Conservation (phyloP, 2,888 invertebrate genomes). For the Tenthredo notha region DNA sequence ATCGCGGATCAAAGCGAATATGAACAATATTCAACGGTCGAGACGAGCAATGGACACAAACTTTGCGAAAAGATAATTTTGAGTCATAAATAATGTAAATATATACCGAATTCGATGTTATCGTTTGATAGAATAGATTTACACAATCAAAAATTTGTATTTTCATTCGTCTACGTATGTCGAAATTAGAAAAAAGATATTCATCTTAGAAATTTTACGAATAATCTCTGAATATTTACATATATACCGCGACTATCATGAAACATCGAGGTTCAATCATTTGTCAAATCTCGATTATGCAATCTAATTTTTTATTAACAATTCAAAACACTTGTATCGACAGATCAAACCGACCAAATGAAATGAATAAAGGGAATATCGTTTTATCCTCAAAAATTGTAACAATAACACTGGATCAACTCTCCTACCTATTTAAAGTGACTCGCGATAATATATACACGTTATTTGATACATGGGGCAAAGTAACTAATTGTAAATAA, state of each 20-base stretch:
- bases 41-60: slow-evolving; percentile 90
- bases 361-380: slow-evolving; percentile 27
- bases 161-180: background rate
- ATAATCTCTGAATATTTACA: background rate
- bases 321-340: background rate
- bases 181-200: background rate
- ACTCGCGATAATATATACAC: slow-evolving; percentile 27
- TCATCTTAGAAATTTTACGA: background rate
- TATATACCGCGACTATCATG: background rate
- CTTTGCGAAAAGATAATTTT: slow-evolving; percentile 85
- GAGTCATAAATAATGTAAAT: slow-evolving; percentile 14
- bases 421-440: background rate
- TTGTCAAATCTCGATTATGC: background rate
- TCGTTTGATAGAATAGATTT: background rate
- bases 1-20: slow-evolving; percentile 91
- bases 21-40: slow-evolving; percentile 93
- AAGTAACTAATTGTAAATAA: background rate
- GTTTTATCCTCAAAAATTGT: background rate
- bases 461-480: background rate
- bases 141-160: background rate
- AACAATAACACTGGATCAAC: slow-evolving; percentile 6
- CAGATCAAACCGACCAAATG: background rate
- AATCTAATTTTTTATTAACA: slow-evolving; percentile 17
- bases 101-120: slow-evolving; percentile 3
- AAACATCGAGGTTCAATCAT: background rate